These are phyloP conservation scores for Eurystomus glaucurus DNA, from an alignment of 2,797 vertebrate genomes.

Conservation along the genomic window DNA sequence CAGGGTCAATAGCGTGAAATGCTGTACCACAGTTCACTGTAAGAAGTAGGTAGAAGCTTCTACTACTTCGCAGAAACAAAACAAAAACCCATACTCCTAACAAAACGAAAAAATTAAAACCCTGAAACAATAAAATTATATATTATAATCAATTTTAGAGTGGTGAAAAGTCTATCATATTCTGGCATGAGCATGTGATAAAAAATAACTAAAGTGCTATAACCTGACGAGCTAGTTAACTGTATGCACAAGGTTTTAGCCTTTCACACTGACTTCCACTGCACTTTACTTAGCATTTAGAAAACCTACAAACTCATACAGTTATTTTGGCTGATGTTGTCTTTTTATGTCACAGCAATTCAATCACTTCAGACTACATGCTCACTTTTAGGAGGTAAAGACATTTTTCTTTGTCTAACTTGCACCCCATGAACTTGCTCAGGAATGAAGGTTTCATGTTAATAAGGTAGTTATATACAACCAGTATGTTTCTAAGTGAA, in stretches of 20 bases:
- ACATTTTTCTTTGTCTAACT: background rate
- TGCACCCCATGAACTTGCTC: background rate
- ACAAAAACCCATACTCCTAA: accelerated
- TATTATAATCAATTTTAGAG: background rate
- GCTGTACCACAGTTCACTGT: background rate
- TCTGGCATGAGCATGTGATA: background rate
- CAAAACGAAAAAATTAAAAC: accelerated
- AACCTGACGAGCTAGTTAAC: background rate
- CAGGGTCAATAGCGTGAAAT: background rate
- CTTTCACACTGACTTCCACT: background rate
- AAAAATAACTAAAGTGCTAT: background rate
- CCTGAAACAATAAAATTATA: background rate
- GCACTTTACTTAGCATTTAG: background rate
- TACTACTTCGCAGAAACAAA: background rate
- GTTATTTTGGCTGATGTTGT: background rate
- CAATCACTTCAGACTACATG: background rate
- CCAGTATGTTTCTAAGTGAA: background rate
- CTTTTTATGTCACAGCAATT: background rate
- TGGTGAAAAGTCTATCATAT: background rate
- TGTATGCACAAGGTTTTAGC: background rate
- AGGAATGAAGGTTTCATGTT: background rate
- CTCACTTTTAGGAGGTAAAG: background rate
- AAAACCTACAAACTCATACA: background rate
- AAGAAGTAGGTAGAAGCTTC: background rate
- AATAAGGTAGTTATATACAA: background rate